Evolutionary conservation across 2,888 invertebrate species (phyloP).

Genomic region (Calameuta pallipes): DNA sequence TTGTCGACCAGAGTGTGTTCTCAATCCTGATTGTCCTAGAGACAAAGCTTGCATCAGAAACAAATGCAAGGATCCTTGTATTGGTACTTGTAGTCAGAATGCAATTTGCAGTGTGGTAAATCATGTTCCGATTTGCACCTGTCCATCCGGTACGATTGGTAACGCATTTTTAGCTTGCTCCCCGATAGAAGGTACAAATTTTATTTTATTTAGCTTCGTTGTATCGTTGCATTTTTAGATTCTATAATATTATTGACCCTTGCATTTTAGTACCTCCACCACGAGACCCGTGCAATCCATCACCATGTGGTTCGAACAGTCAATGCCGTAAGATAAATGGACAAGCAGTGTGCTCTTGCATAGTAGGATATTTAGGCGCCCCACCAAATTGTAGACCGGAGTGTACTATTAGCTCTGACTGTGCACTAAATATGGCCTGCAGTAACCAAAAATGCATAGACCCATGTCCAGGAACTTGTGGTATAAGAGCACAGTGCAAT

Average conservation of each 20-base stretch:
- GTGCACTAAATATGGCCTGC: conserved; percentile 73
- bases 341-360: conserved; percentile 75
- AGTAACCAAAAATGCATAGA: conserved; percentile 75
- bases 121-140: conserved; percentile 73
- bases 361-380: conserved; percentile 74
- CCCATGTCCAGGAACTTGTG: conserved; percentile 72
- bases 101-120: conserved; percentile 71
- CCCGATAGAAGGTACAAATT: conserved; percentile 69
- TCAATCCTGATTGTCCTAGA: conserved; percentile 72
- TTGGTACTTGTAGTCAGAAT: conserved; percentile 73
- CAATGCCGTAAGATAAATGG: conserved; percentile 74
- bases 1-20: conserved; percentile 73
- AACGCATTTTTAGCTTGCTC: conserved; percentile 78
- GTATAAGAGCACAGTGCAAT: conserved; percentile 70
- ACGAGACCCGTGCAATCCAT: conserved; percentile 72
- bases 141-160: conserved; percentile 74
- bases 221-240: background rate
- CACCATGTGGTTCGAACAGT: conserved; percentile 77
- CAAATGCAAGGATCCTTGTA: conserved; percentile 73
- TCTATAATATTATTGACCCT: background rate
- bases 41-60: conserved; percentile 72
- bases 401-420: conserved; percentile 76
- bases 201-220: background rate
- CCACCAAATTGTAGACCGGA: conserved; percentile 77
- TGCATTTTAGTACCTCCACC: conserved; percentile 31